phyloP scores from a whole-genome alignment of 2,888 invertebrate species.

The Pyrocoelia pectoralis region DNA sequence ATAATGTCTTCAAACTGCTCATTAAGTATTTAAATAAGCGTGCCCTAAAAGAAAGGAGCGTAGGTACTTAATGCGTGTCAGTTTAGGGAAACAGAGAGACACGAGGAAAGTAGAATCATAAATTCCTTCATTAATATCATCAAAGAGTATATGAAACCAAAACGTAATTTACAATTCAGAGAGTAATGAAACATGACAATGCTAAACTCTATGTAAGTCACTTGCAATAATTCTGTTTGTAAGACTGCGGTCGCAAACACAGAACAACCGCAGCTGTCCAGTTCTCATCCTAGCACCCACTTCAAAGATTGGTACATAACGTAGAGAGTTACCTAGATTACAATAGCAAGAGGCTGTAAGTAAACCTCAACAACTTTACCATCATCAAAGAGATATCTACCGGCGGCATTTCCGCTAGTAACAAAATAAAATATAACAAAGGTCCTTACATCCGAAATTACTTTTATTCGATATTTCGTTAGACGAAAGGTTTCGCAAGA shows the following conservation, averaged over 20 bases:
- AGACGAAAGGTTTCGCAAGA: not conserved
- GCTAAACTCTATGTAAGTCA: slow-evolving; percentile 52
- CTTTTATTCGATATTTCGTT: not conserved
- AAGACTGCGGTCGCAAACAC: slow-evolving; percentile 47
- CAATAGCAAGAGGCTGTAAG: slow-evolving; percentile 15
- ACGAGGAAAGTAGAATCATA: slow-evolving; percentile 20
- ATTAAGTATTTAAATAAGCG: no score
- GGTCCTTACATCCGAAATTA: not conserved
- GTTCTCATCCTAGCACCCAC: slow-evolving; percentile 49
- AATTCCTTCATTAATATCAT: slow-evolving; percentile 41
- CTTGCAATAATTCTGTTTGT: slow-evolving; percentile 59
- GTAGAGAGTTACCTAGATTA: slow-evolving; percentile 22
- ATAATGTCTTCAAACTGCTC: no score
- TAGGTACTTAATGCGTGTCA: slow-evolving; percentile 2
- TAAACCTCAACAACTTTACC: slow-evolving; percentile 18
- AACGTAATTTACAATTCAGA: slow-evolving; percentile 41
- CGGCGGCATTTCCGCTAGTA: slow-evolving; percentile 13
- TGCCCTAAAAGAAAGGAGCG: not conserved
- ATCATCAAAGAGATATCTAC: slow-evolving; percentile 23
- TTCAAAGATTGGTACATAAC: slow-evolving; percentile 35
- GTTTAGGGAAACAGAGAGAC: slow-evolving; percentile 10
- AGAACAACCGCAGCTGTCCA: slow-evolving; percentile 54
- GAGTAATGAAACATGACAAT: slow-evolving; percentile 54
- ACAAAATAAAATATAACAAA: slow-evolving; percentile 10
- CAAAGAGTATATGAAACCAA: slow-evolving; percentile 42